Evolutionary conservation across 2,888 invertebrate genomes (phyloP).

Genomic region (Drosophila prolongata): DNA sequence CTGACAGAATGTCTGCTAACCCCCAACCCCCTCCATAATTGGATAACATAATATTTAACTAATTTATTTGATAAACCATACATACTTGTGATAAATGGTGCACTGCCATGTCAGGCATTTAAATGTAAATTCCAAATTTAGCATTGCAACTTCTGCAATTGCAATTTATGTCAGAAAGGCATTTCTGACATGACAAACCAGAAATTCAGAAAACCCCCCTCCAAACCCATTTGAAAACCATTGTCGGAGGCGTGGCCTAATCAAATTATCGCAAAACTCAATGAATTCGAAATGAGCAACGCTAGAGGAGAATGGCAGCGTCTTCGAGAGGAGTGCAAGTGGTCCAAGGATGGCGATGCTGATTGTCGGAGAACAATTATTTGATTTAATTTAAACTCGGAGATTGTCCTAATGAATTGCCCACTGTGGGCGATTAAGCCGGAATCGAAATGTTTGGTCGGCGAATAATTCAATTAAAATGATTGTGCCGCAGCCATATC

Average conservation of each 20-base stretch:
- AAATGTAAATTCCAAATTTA: slow-evolving; percentile 38
- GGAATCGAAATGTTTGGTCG: slow-evolving; percentile 7
- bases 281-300: slow-evolving; percentile 55
- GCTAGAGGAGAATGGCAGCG: slow-evolving; percentile 38
- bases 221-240: background rate
- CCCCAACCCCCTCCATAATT: slow-evolving; percentile 44
- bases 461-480: slow-evolving; percentile 19
- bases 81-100: slow-evolving; percentile 59
- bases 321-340: slow-evolving; percentile 17
- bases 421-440: slow-evolving; percentile 3
- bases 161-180: slow-evolving; percentile 66
- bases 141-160: slow-evolving; percentile 22
- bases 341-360: slow-evolving; percentile 9
- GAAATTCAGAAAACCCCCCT: background rate
- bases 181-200: slow-evolving; percentile 34
- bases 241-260: slow-evolving; percentile 49
- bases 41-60: slow-evolving; percentile 74
- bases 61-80: slow-evolving; percentile 65
- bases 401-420: slow-evolving; percentile 42
- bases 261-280: slow-evolving; percentile 62
- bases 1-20: slow-evolving; percentile 43
- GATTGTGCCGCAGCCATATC: slow-evolving; percentile 1
- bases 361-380: slow-evolving; percentile 35
- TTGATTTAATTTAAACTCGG: slow-evolving; percentile 40
- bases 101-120: slow-evolving; percentile 37